Percentiles rank a stretch among this genome's conserved stretches.
Conservation (phyloP, 2,888 invertebrate genomes). For the Nemurella pictetii region DNA sequence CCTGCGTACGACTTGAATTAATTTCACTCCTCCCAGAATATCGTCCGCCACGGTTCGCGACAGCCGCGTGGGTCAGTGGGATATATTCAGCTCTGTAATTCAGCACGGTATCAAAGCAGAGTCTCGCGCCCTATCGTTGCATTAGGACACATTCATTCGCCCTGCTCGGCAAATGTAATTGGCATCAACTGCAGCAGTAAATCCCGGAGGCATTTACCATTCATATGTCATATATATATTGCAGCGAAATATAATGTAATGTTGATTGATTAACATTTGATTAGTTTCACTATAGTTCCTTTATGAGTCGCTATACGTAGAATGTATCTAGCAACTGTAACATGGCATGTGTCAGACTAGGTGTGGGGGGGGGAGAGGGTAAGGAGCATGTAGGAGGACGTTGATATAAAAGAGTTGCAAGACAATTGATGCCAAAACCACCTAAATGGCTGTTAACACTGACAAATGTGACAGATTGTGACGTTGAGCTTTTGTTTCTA, state of each 20-base stretch:
- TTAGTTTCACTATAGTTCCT: neutral
- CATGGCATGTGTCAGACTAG: neutral
- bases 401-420: neutral
- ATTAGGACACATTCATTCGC: neutral
- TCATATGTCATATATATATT: neutral
- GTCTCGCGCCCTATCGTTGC: neutral
- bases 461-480: constrained; percentile 31
- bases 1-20: neutral
- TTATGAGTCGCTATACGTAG: neutral
- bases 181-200: neutral
- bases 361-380: neutral
- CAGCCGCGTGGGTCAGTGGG: neutral
- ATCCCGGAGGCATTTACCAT: neutral
- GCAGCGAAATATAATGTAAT: neutral
- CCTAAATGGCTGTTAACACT: constrained; percentile 22
- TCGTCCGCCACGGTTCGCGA: neutral
- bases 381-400: neutral
- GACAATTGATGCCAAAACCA: constrained; percentile 29
- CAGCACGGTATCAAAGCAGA: neutral
- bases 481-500: constrained; percentile 11
- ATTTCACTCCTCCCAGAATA: neutral
- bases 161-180: neutral
- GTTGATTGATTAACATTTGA: neutral
- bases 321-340: too few relatives aligned
- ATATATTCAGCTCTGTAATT: neutral